These are phyloP conservation scores for Apeltes quadracus DNA, from an alignment of 2,113 vertebrate species.

Conservation along the genomic window DNA sequence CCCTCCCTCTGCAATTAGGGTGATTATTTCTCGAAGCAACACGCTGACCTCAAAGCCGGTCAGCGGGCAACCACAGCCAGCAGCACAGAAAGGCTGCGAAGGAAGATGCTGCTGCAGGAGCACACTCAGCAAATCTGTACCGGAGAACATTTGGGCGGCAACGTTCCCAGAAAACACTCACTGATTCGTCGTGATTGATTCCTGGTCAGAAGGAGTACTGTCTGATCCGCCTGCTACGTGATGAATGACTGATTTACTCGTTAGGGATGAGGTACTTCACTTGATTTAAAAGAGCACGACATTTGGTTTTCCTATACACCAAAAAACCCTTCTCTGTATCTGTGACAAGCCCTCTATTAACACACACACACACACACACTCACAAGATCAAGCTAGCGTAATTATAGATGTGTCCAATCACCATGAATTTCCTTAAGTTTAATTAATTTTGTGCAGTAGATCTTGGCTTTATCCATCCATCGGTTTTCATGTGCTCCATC, in stretches of 20 bases:
- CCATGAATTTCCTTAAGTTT: slow-evolving; percentile 63
- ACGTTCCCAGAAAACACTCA: background rate
- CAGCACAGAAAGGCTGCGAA: background rate
- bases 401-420: slow-evolving; percentile 63
- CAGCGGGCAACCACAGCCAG: background rate
- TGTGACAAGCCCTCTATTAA: slow-evolving; percentile 9
- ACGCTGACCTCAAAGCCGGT: background rate
- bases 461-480: slow-evolving; percentile 54
- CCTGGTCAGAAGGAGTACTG: slow-evolving; percentile 4
- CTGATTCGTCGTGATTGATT: slow-evolving; percentile 33
- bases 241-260: slow-evolving; percentile 50
- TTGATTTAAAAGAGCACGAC: slow-evolving; percentile 44
- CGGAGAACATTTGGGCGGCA: slow-evolving; percentile 26
- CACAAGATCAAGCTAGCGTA: slow-evolving; percentile 25
- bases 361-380: slow-evolving; percentile 23
- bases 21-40: slow-evolving; percentile 1
- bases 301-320: slow-evolving; percentile 14
- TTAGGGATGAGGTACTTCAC: slow-evolving; percentile 32
- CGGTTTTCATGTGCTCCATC: slow-evolving; percentile 63
- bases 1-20: background rate
- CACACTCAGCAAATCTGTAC: slow-evolving; percentile 26
- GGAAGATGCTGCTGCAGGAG: slow-evolving; percentile 2
- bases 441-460: slow-evolving; percentile 65
- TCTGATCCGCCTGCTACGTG: slow-evolving; percentile 9
- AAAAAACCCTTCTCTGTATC: background rate